These are phyloP conservation scores for Dexiosoma caninum DNA, from an alignment of 2,888 invertebrate genomes.

Conservation along the genomic window DNA sequence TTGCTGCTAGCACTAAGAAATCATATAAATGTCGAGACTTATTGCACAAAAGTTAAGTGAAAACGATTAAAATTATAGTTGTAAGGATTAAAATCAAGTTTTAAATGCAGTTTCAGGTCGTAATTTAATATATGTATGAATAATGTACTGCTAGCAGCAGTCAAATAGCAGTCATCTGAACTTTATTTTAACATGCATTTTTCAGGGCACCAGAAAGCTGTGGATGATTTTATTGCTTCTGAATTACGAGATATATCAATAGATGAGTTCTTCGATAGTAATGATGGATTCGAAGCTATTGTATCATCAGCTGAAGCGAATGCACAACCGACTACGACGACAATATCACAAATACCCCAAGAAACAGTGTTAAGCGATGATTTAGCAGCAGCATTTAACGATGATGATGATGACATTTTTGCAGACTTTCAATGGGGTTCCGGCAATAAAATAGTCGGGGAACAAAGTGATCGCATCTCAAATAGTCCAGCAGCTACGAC, in stretches of 20 bases:
- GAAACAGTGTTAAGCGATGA: constrained; percentile 61
- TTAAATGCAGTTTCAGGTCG: no score
- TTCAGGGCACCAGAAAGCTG: constrained; percentile 1
- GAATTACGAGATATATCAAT: constrained; percentile 52
- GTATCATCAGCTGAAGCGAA: constrained; percentile 63
- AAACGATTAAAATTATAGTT: no score
- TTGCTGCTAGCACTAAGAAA: no score
- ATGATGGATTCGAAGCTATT: constrained; percentile 73
- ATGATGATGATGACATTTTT: constrained; percentile 67
- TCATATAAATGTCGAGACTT: no score
- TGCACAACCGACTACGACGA: neutral
- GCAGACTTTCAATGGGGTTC: constrained; percentile 14
- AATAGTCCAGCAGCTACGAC: neutral
- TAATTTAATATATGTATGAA: no score
- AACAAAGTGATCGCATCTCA: neutral
- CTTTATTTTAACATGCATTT: neutral
- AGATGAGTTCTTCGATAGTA: constrained; percentile 71
- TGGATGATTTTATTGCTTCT: constrained; percentile 7
- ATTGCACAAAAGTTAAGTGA: no score
- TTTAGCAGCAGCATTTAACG: constrained; percentile 70
- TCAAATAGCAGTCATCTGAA: neutral
- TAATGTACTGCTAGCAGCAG: neutral
- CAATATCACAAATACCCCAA: neutral
- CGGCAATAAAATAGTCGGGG: neutral
- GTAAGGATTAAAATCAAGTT: no score